Evolutionary conservation across 2,797 vertebrate species (phyloP), one percentile per base, ranked within the genome.

Genomic region (Miichthys miiuy): DNA sequence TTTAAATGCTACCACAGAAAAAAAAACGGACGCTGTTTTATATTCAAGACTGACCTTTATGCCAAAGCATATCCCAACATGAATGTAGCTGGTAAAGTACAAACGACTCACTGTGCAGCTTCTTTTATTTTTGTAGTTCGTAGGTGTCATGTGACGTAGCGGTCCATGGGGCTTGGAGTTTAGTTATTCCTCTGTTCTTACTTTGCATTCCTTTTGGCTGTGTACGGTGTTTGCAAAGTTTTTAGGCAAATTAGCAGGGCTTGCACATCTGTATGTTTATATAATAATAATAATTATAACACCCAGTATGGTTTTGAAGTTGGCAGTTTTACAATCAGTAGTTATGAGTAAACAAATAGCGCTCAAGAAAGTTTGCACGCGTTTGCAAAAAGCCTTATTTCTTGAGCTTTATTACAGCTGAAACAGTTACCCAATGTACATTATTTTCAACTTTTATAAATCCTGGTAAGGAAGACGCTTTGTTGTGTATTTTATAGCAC

Each of bases 31-130:
- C 42, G 47, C 41, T 68, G 23, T 80, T 84, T 83, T 76, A 70
- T 89, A 79, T 80, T 71, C 4, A 78, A 76, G 3, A 84, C 69
- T 78, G 16, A 65, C 34, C 63, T 83, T 38, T 79, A 93, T 90
- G 91, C 90, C 91, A 94, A 94, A 94, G 90, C 90, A 93, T 92
- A 90, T 94, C 77, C 88, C 76, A 88, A 92, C 65, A 77, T 91
- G 87, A 93, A 94, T 92, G 92, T 94, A 91, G 75, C 88, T 66
- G n/a, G 14, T 82, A 68, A 80, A 79, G 47, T 85, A 80, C 61
- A 84, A 80, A 79, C 30, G 3, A 73, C 84, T 88, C 72, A 84
- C 73, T 84, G 73, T 91, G 87, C 87, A 88, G 85, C 80, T 90
- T 91, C 34, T 38, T 38, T 38, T 38, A 38, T 38, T 78, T 82